phyloP scores from a whole-genome alignment of 2,113 vertebrate species.

The Eonycteris spelaea region DNA sequence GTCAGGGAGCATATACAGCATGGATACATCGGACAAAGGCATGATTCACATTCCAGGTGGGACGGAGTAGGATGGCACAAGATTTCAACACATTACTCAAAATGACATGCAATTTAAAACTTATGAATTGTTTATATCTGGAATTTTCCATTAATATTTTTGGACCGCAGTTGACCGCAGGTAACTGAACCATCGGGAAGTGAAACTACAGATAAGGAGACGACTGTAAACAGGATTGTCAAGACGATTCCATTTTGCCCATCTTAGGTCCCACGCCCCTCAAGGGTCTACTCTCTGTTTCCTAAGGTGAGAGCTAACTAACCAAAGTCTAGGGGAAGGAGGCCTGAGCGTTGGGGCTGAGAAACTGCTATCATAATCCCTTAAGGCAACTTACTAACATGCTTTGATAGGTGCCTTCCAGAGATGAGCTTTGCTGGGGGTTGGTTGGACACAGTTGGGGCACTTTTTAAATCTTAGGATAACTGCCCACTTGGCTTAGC shows the following conservation, averaged over 20 bases:
- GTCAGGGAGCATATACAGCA: too few relatives aligned
- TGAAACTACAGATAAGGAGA: background rate
- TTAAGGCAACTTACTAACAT: background rate
- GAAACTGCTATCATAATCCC: too few relatives aligned
- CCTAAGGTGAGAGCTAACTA: background rate
- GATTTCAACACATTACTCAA: too few relatives aligned
- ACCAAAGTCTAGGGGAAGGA: background rate
- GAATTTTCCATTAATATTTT: too few relatives aligned
- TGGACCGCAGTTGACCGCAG: too few relatives aligned
- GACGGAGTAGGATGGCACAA: too few relatives aligned
- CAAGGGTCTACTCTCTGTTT: background rate
- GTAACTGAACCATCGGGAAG: background rate
- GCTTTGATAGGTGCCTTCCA: background rate
- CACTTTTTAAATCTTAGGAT: background rate
- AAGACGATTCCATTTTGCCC: too few relatives aligned
- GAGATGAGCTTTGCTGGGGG: rapidly evolving
- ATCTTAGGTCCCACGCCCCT: background rate
- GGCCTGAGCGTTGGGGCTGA: background rate
- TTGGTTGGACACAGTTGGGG: too few relatives aligned
- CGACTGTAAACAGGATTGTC: background rate
- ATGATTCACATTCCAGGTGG: too few relatives aligned
- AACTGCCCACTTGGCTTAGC: background rate
- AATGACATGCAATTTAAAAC: too few relatives aligned
- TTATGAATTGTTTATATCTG: too few relatives aligned
- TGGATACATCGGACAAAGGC: too few relatives aligned